These are phyloP conservation scores for Pherbina coryleti DNA, from an alignment of 2,888 invertebrate genomes.

Conservation along the genomic window DNA sequence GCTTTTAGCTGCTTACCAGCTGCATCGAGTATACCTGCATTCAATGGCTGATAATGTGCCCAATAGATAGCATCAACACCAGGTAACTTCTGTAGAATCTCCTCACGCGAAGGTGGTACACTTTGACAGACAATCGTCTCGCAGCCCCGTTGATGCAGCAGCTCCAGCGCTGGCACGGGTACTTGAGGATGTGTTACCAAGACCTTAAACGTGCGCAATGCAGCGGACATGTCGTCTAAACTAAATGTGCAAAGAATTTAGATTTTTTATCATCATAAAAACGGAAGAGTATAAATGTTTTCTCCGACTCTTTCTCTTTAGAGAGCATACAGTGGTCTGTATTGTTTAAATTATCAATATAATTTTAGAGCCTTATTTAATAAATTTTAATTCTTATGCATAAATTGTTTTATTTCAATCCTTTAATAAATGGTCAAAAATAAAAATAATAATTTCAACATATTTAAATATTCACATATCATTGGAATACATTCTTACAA, in stretches of 20 bases:
- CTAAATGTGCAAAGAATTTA: background rate
- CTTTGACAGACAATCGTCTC: constrained; percentile 61
- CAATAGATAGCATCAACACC: constrained; percentile 68
- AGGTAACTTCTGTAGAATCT: constrained; percentile 61
- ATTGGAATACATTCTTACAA: too few species aligned
- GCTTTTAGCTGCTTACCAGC: constrained; percentile 77
- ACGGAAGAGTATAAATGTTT: too few species aligned
- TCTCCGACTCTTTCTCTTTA: too few species aligned
- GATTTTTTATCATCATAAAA: too few species aligned
- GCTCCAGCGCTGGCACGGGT: constrained; percentile 75
- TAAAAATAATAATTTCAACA: too few species aligned
- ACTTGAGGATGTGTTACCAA: constrained; percentile 80
- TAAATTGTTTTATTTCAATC: too few species aligned
- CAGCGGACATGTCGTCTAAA: constrained; percentile 42
- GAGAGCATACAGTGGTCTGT: too few species aligned
- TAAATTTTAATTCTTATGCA: too few species aligned
- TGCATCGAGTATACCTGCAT: constrained; percentile 64
- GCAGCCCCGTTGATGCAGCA: constrained; percentile 73
- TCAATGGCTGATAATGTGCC: constrained; percentile 64
- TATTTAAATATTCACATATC: too few species aligned
- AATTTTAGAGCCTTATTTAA: too few species aligned
- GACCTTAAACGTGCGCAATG: constrained; percentile 67
- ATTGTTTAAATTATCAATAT: too few species aligned
- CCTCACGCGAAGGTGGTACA: constrained; percentile 60
- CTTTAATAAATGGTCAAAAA: too few species aligned